Conservation (phyloP, 2,113 vertebrate species). For the Actinemys pallida region DNA sequence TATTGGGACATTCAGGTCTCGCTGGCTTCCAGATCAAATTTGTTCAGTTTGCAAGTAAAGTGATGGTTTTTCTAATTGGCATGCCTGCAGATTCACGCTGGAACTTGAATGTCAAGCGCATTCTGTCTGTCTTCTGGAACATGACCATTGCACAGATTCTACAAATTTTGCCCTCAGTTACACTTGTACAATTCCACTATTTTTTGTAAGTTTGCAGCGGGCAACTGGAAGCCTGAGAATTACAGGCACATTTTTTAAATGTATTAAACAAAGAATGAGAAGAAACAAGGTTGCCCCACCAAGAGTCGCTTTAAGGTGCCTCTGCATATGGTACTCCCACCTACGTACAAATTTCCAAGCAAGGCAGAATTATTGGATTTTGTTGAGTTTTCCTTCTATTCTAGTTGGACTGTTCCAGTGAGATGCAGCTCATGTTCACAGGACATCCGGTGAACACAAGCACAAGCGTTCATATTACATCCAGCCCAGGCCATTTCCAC, state of each 20-base stretch:
- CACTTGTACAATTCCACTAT: not conserved
- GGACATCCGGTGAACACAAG: not conserved
- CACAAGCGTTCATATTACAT: not conserved
- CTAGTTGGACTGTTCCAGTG: not conserved
- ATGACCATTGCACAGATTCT: not conserved
- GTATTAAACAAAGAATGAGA: not conserved
- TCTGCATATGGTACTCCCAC: not conserved
- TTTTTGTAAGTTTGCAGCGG: not conserved
- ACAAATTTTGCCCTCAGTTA: not conserved
- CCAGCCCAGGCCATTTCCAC: not conserved
- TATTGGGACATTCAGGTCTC: not conserved
- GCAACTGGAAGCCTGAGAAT: not conserved
- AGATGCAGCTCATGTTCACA: not conserved
- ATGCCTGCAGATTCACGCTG: not conserved
- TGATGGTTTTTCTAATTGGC: not conserved
- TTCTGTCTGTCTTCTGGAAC: not conserved
- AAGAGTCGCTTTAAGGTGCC: not conserved
- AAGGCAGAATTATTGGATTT: not conserved
- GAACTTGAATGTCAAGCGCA: not conserved
- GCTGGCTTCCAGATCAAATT: not conserved
- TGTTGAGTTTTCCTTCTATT: not conserved
- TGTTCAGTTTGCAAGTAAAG: not conserved
- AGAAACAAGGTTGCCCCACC: not conserved
- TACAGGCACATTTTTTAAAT: not conserved
- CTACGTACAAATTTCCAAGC: not conserved